Base-by-base conservation (phyloP, 2,888 invertebrate species). In the Stictocephala bisonia region DNA sequence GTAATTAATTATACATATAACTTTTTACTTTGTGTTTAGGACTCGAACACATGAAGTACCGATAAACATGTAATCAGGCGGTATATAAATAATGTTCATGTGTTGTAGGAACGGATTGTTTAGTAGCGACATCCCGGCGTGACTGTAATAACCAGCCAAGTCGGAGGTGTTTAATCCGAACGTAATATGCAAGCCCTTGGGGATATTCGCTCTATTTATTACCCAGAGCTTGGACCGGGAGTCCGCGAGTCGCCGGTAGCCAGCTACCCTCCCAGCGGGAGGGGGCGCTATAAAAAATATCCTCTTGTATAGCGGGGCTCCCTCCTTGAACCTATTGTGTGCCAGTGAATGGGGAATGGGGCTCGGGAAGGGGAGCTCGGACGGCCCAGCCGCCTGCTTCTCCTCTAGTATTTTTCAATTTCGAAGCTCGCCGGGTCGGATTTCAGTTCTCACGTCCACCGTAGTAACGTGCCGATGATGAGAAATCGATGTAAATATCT, bases 341-440 rank as follows among this genome's bases (percentile, higher is more conserved):
- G 24, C 20, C 20, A 15, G 22, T 64, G 72, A 50, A 60, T 48
- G 72, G 64, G 48, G 60, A 22, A 50, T 26, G 24, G 64, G 40
- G 48, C n/a, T n/a, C n/a, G n/a, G n/a, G n/a, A n/a, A n/a, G n/a
- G n/a, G n/a, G n/a, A n/a, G n/a, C n/a, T n/a, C n/a, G 71, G 60
- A 60, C 56, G 70, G 48, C 44, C 27, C n/a, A 29, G 48, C 35
- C 26, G 22, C 50, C 31, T 48, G 48, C 22, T 48, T 44, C 24
- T 64, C 50, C 64, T 64, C 64, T 48, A 71, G 71, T 64, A 72
- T 72, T 72, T 72, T 72, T 72, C 72, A 72, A 72, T 66, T 71
- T 66, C 72, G 72, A 72, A 64, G 66, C 58, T 60, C 64, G 53
- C n/a, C 40, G 51, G 51, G 51, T 66, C 44, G 71, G 58, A 56